Evolutionary conservation across 2,888 invertebrate species (phyloP), one percentile per base, ranked within the genome.

Genomic region (Perdita meconis): DNA sequence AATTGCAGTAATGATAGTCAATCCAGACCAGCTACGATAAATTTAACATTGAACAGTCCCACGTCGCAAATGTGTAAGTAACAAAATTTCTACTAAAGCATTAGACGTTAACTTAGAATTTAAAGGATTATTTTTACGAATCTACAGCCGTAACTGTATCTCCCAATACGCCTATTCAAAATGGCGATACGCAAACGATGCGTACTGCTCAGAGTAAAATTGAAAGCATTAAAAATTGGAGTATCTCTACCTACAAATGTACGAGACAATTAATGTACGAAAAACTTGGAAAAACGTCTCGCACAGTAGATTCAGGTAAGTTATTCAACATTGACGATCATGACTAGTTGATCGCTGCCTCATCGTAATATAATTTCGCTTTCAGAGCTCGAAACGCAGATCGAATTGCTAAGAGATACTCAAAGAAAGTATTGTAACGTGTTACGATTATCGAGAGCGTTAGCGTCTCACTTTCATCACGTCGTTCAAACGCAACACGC

Each of bases 191-290:
- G 13, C 94, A 95, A 0, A 94, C 95, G 0, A 92, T 96, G 71
- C 95, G 95, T 67, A 94, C 95, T 1, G 94, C 95, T n/a, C 94
- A 96, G 24, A 96, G 97, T 55, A 97, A 98, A 92, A 96, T 99
- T 90, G 99, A 99, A 92, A 96, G 96, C 71, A 94, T 99, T 79
- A 97, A 97, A 92, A 98, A 97, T 91, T 99, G 99, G 99, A 97
- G 98, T 80, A 97, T 99, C 90, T 98, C 98, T 76, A 99, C 99
- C 0, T 99, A 98, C 93, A 99, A 99, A 93, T 99, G 99, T 92
- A 99, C 99, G 5, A 97, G 97, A 89, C 99, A 99, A 92, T 95
- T 98, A 75, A 96, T 99, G 93, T 97, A 98, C 86, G 99, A 99
- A 92, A 98, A 98, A 91, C 94, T 99, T 68, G 99, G 99, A 19